A percentile compares a stretch with the other conserved stretches of the same genome.
Evolutionary conservation across 2,888 invertebrate genomes (phyloP).

Genomic region (Drosophila falleni): DNA sequence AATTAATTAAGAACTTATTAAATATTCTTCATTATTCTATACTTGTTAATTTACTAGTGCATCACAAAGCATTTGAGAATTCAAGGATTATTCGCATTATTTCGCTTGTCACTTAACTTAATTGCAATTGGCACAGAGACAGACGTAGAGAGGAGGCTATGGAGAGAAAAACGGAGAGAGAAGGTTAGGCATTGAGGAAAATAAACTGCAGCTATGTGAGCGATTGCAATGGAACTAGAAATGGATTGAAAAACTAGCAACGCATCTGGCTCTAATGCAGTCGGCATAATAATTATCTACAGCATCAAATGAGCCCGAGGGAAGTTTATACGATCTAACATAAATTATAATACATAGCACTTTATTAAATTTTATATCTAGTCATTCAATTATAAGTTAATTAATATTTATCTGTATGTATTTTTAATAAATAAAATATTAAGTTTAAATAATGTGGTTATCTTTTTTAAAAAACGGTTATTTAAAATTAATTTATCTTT

Average conservation of each 20-base stretch:
- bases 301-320: conserved; percentile 51
- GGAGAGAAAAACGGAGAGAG: not conserved
- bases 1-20: too few relatives aligned
- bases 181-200: not conserved
- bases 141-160: not conserved
- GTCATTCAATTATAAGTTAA: not conserved
- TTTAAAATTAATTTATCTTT: not conserved
- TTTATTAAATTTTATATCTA: not conserved
- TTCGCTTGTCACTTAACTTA: conserved; percentile 76
- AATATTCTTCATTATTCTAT: too few relatives aligned
- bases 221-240: not conserved
- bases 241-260: conserved; percentile 36
- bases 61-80: too few relatives aligned
- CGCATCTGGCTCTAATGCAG: conserved; percentile 58
- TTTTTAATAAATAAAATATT: not conserved
- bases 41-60: too few relatives aligned
- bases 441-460: not conserved
- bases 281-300: conserved; percentile 71
- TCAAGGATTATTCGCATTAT: conserved; percentile 32
- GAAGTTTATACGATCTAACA: conserved; percentile 1
- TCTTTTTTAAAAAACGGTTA: not conserved
- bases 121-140: conserved; percentile 64
- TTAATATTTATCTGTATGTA: not conserved
- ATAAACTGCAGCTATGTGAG: conserved; percentile 12
- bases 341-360: not conserved